phyloP scores from a whole-genome alignment of 2,888 invertebrate genomes.

The Artemia sinica region DNA sequence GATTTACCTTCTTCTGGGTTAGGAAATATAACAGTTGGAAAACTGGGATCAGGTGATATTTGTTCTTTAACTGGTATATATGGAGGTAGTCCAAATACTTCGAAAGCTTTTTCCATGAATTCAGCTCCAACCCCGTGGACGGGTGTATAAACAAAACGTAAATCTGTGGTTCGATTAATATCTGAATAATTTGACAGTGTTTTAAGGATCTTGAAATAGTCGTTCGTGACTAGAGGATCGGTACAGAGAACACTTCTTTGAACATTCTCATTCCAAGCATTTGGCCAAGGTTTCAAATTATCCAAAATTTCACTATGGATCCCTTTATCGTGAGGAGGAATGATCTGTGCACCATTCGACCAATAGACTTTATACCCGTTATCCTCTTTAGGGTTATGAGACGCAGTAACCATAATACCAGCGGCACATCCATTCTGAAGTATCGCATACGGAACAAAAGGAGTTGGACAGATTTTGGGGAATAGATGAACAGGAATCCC shows the following conservation, averaged over 20 bases:
- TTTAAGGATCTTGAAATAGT: conserved; percentile 46
- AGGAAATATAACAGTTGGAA: conserved; percentile 89
- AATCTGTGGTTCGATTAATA: too few relatives aligned
- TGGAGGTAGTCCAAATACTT: conserved; percentile 32
- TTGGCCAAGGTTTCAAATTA: conserved; percentile 53
- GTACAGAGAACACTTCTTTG: conserved; percentile 38
- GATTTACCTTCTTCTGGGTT: conserved; percentile 92
- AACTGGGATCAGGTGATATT: conserved; percentile 80
- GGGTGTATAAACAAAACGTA: too few relatives aligned
- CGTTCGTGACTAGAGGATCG: conserved; percentile 51
- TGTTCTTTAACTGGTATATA: conserved; percentile 53
- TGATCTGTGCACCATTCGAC: conserved; percentile 39
- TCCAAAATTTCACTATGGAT: conserved; percentile 58
- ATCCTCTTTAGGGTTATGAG: conserved; percentile 86
- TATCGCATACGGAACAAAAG: conserved; percentile 76
- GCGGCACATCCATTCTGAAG: conserved; percentile 52
- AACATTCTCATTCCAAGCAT: conserved; percentile 58
- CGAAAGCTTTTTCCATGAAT: too few relatives aligned
- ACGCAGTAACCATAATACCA: conserved; percentile 87
- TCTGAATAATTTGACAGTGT: conserved; percentile 38
- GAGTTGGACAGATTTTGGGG: conserved; percentile 66
- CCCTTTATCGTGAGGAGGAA: conserved; percentile 64
- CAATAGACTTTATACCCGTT: conserved; percentile 97
- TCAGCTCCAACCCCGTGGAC: too few relatives aligned
- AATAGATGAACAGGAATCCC: conserved; percentile 65